phyloP scores from a whole-genome alignment of 2,797 vertebrate species.

The Spinibarbus caldwelli region DNA sequence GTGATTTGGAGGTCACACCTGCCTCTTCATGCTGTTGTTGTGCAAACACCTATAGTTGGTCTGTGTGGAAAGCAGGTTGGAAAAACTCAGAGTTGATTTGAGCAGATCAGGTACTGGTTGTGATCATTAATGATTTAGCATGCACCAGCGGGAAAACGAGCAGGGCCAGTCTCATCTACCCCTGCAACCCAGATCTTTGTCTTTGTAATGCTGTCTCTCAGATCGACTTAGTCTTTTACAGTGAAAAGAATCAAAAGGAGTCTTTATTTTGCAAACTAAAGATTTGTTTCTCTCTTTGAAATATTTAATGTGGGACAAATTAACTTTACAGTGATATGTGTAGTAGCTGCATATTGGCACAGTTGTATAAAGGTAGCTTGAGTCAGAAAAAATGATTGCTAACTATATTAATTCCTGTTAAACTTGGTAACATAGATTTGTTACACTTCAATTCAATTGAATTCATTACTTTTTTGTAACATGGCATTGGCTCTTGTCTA shows the following conservation, averaged over 20 bases:
- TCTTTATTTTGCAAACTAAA: constrained; percentile 11
- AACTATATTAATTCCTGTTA: not conserved
- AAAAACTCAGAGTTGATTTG: constrained; percentile 64
- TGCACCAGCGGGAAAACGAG: constrained; percentile 75
- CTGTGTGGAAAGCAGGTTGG: constrained; percentile 49
- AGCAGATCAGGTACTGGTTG: constrained; percentile 78
- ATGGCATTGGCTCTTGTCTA: not conserved
- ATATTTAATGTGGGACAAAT: not conserved
- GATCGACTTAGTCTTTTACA: constrained; percentile 5
- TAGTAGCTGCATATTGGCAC: not conserved
- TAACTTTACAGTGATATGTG: not conserved
- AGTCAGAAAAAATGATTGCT: not conserved
- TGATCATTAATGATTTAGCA: constrained; percentile 82
- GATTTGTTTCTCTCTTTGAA: constrained; percentile 16
- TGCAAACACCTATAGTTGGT: constrained; percentile 34
- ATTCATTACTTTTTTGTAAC: not conserved
- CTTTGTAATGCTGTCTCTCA: constrained; percentile 20
- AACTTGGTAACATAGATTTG: not conserved
- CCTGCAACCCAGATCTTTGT: constrained; percentile 71
- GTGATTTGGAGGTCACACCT: constrained; percentile 42
- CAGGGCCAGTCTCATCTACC: constrained; percentile 64
- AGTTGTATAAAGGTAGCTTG: not conserved
- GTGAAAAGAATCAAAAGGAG: not conserved
- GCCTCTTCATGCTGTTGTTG: constrained; percentile 5
- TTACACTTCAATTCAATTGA: not conserved